These are phyloP conservation scores for rat (Rattus norvegicus) DNA, from an alignment of 2,113 vertebrate species.

Conservation along the genomic window GRCr8 NC_086034.1:3003501-3004000, in stretches of 20 bases:
- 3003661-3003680: conserved; percentile 6
- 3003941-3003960: neutral
- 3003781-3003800: neutral
- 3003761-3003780: neutral
- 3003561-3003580: too few species aligned
- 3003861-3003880: neutral
- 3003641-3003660: neutral
- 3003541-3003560: neutral
- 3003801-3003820: neutral
- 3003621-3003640: neutral
- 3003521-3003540: neutral
- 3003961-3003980: neutral
- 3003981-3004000: neutral
- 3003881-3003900: neutral
- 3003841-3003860: neutral
- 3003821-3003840: neutral
- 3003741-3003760: neutral
- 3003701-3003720: neutral
- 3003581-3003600: neutral
- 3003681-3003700: neutral
- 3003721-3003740: conserved; percentile 28
- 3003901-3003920: neutral
- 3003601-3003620: neutral
- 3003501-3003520: neutral
- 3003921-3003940: neutral